Conservation (phyloP, 1,140 invertebrate species). For the Sitophilus oryzae region DNA sequence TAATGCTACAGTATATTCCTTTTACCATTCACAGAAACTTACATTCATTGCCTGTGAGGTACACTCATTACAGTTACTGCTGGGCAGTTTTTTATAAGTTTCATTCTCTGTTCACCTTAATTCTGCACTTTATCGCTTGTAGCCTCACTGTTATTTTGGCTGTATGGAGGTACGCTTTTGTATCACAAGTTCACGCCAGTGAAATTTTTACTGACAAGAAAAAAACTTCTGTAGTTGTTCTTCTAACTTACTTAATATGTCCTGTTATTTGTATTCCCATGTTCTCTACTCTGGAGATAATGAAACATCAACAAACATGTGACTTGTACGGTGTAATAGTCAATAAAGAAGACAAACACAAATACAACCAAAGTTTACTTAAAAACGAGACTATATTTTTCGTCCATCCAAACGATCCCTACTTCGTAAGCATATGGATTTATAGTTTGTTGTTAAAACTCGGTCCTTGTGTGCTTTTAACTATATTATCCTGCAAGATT, state of each 20-base stretch:
- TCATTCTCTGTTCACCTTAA: slow-evolving; percentile 76
- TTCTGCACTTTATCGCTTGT: slow-evolving; percentile 88
- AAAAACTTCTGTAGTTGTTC: slow-evolving; percentile 66
- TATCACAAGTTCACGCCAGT: slow-evolving; percentile 71
- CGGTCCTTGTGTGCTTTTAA: slow-evolving; percentile 75
- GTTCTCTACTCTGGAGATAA: slow-evolving; percentile 65
- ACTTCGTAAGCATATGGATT: slow-evolving; percentile 72
- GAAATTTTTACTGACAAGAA: slow-evolving; percentile 68
- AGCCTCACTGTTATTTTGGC: slow-evolving; percentile 88
- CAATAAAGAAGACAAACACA: slow-evolving; percentile 21
- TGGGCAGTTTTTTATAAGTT: slow-evolving; percentile 79
- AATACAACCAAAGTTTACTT: slow-evolving; percentile 12
- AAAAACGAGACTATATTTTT: slow-evolving; percentile 47
- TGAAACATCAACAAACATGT: slow-evolving; percentile 43
- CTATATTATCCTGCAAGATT: slow-evolving; percentile 69
- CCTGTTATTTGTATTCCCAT: slow-evolving; percentile 81
- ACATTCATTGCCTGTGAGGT: slow-evolving; percentile 47
- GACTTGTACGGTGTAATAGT: slow-evolving; percentile 45
- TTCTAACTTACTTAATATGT: slow-evolving; percentile 73
- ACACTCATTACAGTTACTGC: slow-evolving; percentile 61
- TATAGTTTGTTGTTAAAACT: slow-evolving; percentile 83
- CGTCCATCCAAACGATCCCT: slow-evolving; percentile 19
- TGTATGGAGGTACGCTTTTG: slow-evolving; percentile 86
- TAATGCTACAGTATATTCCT: slow-evolving; percentile 92
- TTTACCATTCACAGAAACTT: slow-evolving; percentile 79